Evolutionary conservation across 2,113 vertebrate genomes (phyloP), one percentile per base, ranked within the genome.

Genomic region (Nerophis lumbriciformis): DNA sequence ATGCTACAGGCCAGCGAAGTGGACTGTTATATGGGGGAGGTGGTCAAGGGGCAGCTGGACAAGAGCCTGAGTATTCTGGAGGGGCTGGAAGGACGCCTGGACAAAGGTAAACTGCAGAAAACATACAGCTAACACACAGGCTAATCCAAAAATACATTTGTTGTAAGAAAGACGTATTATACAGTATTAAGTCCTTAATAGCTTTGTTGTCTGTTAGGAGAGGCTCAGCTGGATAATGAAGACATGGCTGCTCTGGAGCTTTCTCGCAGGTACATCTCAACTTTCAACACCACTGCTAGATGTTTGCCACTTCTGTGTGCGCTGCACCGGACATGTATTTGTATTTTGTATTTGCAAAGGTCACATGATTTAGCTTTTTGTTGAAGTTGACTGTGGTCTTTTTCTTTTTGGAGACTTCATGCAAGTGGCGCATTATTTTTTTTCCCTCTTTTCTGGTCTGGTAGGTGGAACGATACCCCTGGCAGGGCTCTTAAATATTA

Each of bases 21-120:
- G 0, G 94, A 96, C 78, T 78, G 55, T 69, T 85, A 73, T 5
- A 73, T 89, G 68, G 93, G 93, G 0, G 85, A 92, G 75, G 87
- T 88, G 15, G 91, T 96, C 75, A 91, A 82, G 54, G 91, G 93
- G 49, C 94, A 95, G 70, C 90, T 99, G 80, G 90, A 89, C 55
- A 93, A 89, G 58, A 94, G 84, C 76, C 74, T 90, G 47, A 72
- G 56, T 15, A 62, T 94, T 56, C 87, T 95, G 61, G 90, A 91
- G 81, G 85, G 79, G 10, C 61, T 97, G 59, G 93, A 95, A 65
- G 85, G 87, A 65, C 88, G 91, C 15, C 88, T 94, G 58, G 85
- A 93, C 48, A 83, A 71, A 1, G 93, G 94, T 95, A 12, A 83
- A 53, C 48, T 48, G 21, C 47, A 16, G 10, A 56, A 37, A 60